Conservation (phyloP, 64 coral and sea anemone genomes). For the Porites lutea region DNA sequence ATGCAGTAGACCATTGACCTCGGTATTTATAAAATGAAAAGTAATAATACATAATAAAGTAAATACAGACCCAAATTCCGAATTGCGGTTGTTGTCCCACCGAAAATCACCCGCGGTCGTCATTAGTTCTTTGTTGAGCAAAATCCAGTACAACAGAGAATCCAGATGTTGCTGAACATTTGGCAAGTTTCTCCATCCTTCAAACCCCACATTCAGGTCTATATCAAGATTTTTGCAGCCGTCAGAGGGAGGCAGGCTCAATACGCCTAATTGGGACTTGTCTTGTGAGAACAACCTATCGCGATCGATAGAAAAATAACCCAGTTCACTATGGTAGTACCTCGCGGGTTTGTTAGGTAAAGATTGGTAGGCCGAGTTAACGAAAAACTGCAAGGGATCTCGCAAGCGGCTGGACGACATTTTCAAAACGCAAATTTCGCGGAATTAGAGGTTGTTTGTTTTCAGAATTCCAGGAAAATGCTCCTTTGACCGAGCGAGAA, state of each 20-base stretch:
- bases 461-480: not conserved
- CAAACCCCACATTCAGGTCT: conserved; percentile 39
- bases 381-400: not conserved
- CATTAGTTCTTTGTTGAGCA: conserved; percentile 20
- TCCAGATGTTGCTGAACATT: conserved; percentile 45
- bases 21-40: too few species aligned
- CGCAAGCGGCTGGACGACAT: not conserved
- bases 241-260: not conserved
- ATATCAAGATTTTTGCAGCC: conserved; percentile 12
- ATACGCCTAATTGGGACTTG: conserved; percentile 2
- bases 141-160: conserved; percentile 37
- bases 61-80: too few species aligned
- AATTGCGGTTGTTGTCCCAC: too few species aligned
- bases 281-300: not conserved
- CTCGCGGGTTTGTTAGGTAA: not conserved
- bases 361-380: conserved; percentile 7
- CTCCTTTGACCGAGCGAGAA: not conserved
- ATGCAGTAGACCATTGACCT: too few species aligned
- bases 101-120: not conserved
- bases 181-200: conserved; percentile 4
- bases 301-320: conserved; percentile 16
- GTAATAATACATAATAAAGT: too few species aligned
- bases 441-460: not conserved
- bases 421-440: not conserved
- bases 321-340: conserved; percentile 29